Evolutionary conservation across 2,888 invertebrate species (phyloP).

Genomic region (Apocheima hispidaria): DNA sequence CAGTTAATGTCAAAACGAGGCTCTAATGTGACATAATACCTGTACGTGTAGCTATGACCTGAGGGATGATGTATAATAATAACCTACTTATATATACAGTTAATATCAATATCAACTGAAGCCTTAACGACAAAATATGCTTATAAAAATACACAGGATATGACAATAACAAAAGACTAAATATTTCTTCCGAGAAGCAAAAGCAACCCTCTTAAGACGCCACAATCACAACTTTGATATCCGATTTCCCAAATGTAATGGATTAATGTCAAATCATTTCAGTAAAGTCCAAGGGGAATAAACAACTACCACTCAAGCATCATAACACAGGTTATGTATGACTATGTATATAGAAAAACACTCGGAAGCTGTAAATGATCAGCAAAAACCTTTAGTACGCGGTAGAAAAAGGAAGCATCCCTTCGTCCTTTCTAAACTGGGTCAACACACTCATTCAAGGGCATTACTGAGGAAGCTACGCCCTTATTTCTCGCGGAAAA

Average conservation of each 20-base stretch:
- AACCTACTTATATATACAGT: too few relatives aligned
- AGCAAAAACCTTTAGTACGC: constrained; percentile 28
- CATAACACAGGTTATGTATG: constrained; percentile 19
- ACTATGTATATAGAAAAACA: constrained; percentile 8
- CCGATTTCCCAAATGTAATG: constrained; percentile 8
- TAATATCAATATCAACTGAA: too few relatives aligned
- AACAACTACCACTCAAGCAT: constrained; percentile 12
- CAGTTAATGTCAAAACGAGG: neutral
- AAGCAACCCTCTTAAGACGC: constrained; percentile 5
- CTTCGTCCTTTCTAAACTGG: constrained; percentile 39
- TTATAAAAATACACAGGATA: neutral
- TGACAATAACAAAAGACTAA: neutral
- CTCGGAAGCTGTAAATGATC: constrained; percentile 35
- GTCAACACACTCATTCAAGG: constrained; percentile 46
- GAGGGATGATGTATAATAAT: too few relatives aligned
- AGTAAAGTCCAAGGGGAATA: constrained; percentile 8
- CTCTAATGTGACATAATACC: neutral
- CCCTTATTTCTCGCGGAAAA: constrained; percentile 26
- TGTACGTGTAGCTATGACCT: too few relatives aligned
- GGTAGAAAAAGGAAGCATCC: constrained; percentile 37
- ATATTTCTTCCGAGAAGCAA: neutral
- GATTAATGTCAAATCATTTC: constrained; percentile 22
- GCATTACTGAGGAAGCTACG: constrained; percentile 25
- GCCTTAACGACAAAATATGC: too few relatives aligned
- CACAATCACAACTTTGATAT: constrained; percentile 3